Percentiles rank a stretch among this genome's conserved stretches.
These are phyloP conservation scores for Drosophila neocordata DNA, from an alignment of 1,140 invertebrate genomes.

Conservation along the genomic window DNA sequence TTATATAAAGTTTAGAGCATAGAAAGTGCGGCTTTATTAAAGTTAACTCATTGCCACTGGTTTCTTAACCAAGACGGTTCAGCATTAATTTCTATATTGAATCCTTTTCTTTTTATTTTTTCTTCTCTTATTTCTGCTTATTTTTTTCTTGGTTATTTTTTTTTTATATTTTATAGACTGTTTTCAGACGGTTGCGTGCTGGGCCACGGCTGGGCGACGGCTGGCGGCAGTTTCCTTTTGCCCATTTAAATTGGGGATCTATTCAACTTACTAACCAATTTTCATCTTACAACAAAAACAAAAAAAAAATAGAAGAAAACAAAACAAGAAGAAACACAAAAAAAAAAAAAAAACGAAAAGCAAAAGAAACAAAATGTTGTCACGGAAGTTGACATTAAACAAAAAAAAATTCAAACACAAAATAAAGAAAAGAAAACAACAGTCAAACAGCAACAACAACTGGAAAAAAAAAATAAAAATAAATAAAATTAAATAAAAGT, in stretches of 20 bases:
- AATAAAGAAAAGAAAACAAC: constrained; percentile 41
- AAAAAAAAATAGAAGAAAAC: not conserved
- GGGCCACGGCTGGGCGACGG: constrained; percentile 12
- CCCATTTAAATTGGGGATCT: constrained; percentile 11
- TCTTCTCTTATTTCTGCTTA: not conserved
- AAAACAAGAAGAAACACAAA: not conserved
- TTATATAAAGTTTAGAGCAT: not conserved
- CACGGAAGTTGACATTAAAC: constrained; percentile 58
- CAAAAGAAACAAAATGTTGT: constrained; percentile 18
- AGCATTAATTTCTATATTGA: constrained; percentile 77
- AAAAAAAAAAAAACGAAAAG: not conserved
- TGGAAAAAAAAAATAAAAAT: constrained; percentile 50
- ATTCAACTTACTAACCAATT: constrained; percentile 14
- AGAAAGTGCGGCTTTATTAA: not conserved
- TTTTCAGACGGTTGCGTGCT: constrained; percentile 8
- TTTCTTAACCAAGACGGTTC: constrained; percentile 43
- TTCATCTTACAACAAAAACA: constrained; percentile 25
- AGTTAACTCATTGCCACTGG: constrained; percentile 6
- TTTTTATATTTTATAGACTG: constrained; percentile 30
- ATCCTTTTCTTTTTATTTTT: constrained; percentile 54
- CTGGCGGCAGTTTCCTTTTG: constrained; percentile 3
- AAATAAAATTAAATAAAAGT: constrained; percentile 66
- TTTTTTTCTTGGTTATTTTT: not conserved
- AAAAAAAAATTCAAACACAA: constrained; percentile 24
- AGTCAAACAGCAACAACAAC: constrained; percentile 20